These are phyloP conservation scores for Rynchops niger DNA, from an alignment of 2,113 vertebrate genomes.

Conservation along the genomic window DNA sequence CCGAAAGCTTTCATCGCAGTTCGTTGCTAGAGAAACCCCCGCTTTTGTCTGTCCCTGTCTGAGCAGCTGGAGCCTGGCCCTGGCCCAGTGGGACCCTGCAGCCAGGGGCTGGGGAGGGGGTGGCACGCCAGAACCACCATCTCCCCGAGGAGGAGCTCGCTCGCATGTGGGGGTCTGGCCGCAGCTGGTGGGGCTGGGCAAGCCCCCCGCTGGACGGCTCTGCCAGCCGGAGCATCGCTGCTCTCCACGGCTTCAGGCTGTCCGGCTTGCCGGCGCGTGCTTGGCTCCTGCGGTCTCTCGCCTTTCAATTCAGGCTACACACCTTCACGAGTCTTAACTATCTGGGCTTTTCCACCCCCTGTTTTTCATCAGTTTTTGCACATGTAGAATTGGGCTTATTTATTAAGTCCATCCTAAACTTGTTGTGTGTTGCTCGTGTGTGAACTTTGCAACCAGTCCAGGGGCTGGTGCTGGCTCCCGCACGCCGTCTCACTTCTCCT, in stretches of 20 bases:
- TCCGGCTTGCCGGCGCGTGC: accelerated
- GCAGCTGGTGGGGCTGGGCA: neutral
- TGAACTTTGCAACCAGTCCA: neutral
- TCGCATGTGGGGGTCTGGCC: neutral
- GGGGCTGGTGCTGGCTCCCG: neutral
- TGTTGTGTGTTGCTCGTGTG: accelerated
- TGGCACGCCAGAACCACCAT: accelerated
- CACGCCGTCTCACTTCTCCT: accelerated
- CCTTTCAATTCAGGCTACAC: accelerated
- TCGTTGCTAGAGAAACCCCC: conserved; percentile 52
- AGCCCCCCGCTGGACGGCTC: neutral
- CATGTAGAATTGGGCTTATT: neutral
- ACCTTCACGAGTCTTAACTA: accelerated
- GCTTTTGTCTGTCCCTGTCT: conserved; percentile 52
- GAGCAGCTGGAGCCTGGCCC: conserved; percentile 13
- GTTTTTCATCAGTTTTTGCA: neutral
- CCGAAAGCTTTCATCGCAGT: neutral
- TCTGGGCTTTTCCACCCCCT: accelerated
- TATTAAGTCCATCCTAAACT: neutral
- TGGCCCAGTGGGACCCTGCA: neutral
- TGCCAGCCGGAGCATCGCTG: accelerated
- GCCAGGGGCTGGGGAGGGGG: neutral
- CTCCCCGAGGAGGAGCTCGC: neutral
- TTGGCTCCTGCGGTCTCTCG: accelerated
- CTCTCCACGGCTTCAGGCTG: accelerated